Base-by-base conservation (phyloP, 2,113 vertebrate genomes). In the Nycticryphes semicollaris region DNA sequence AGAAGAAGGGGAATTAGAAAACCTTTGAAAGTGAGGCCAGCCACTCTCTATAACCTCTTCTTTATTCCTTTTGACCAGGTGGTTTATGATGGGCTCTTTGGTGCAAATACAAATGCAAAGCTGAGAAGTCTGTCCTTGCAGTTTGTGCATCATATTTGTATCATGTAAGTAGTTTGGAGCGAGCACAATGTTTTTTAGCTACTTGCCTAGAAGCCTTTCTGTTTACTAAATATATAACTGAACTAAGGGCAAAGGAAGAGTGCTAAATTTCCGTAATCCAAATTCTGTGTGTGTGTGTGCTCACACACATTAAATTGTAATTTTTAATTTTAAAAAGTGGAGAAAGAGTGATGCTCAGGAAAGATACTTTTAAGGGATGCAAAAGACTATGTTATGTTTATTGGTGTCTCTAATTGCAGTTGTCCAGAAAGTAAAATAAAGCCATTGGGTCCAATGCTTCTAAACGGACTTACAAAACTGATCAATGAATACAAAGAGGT, bases 401-500 rank as follows among this genome's bases (percentile, higher is more conserved):
- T 85, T 81, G 57, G 11, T 92, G 79, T 96, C 64, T 93, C 89
- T 94, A 53, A 87, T 96, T 95, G 66, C 97, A 99, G 99, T 89
- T 99, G 99, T 84, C 99, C 99, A 76, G 99, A 99, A 95, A 98
- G 98, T 92, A 99, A 99, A 98, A 98, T 98, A 96, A 99, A 99
- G 62, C 99, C 99, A 8, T 96, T 99, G 87, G 99, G 99, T 69
- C 98, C 99, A n/a, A 99, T 99, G 99, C 98, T 99, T 94, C 98
- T 99, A 73, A 99, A 99, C 97, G 99, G 99, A 69, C 99, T 99
- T n/a, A 99, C 99, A 67, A 99, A 99, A 89, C 98, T 99, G 90
- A 99, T 99, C 79, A 99, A 99, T 96, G 99, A 99, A 96, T 99
- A 99, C 96, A 99, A 99, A 97, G 99, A 99, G 98, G 99, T 99